phyloP scores from a whole-genome alignment of 2,113 vertebrate genomes.

The Climacteris rufus region DNA sequence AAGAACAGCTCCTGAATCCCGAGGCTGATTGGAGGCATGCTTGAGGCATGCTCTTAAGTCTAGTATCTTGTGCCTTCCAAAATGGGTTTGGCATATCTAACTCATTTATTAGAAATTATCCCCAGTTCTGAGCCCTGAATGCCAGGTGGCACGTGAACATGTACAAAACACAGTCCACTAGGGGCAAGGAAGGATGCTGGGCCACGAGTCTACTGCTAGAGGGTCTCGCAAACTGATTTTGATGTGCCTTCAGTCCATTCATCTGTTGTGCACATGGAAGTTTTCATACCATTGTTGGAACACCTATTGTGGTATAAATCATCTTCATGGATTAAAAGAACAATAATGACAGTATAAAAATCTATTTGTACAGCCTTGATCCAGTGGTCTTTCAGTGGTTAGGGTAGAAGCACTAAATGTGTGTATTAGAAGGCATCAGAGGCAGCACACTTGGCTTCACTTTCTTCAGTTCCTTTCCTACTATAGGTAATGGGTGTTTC shows the following conservation, averaged over 20 bases:
- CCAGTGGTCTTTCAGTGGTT: background rate
- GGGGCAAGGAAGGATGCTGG: background rate
- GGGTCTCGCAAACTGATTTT: background rate
- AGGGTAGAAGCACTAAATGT: background rate
- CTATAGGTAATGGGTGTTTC: background rate
- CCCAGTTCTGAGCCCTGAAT: background rate
- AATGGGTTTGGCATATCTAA: background rate
- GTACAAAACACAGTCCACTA: background rate
- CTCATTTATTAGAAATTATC: background rate
- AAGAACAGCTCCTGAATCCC: background rate
- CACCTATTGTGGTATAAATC: background rate
- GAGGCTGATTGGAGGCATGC: background rate
- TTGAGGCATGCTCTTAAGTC: background rate
- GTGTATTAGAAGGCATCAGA: background rate
- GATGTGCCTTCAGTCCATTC: background rate
- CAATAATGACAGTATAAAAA: background rate
- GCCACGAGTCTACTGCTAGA: fast-evolving
- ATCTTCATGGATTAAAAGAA: background rate
- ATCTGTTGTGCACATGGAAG: background rate
- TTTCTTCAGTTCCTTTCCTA: background rate
- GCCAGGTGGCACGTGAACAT: background rate
- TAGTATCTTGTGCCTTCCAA: background rate
- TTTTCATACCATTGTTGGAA: background rate
- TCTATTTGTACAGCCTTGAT: background rate
- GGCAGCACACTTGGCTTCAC: background rate